Base-by-base conservation (phyloP, 2,888 invertebrate species). In the Choristoneura rosaceana region DNA sequence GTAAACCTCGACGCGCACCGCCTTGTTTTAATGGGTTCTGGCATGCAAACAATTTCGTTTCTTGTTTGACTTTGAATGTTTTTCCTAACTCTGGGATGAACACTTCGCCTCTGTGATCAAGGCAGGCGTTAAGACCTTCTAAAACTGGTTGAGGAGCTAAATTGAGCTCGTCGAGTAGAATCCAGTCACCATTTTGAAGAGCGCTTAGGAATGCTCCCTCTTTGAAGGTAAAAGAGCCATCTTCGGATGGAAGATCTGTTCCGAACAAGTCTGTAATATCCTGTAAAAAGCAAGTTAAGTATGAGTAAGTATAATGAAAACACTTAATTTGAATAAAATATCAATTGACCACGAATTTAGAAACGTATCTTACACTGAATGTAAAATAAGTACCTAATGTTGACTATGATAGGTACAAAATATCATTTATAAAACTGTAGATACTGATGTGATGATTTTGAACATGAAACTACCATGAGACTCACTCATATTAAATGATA, bases 231-330 rank as follows among this genome's bases (percentile, higher is more conserved):
- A 99, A 99, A 79, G 97, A 96, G 0, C 99, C 99, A 70, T 98
- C 98, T 92, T 99, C 98, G 0, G 98, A 96, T 0, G 99, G 99
- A 62, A 99, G 93, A 94, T 99, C 99, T 3, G 99, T 98, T 34
- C 99, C 99, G 89, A 99, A 99, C 59, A 99, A 94, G 93, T 99
- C 99, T 12, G 98, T 97, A 68, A 99, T 96, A 90, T 99, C 99
- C 95, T 97, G 84, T 41, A 88, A 87, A 55, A 65, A 70, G 74
- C 75, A 67, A 38, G 38, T 38, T 34, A 34, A 34, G 50, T 8
- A 73, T 58, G 0, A 12, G 55, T 47, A 63, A 8, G 33, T 9
- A 45, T 43, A 33, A 12, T 14, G 38, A 3, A 25, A 61, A 34
- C 17, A 0, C 25, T 25, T 25, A 25, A 25, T 25, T 25, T 25